phyloP scores from a whole-genome alignment of 2,797 vertebrate species.

The Zalophus californianus region DNA sequence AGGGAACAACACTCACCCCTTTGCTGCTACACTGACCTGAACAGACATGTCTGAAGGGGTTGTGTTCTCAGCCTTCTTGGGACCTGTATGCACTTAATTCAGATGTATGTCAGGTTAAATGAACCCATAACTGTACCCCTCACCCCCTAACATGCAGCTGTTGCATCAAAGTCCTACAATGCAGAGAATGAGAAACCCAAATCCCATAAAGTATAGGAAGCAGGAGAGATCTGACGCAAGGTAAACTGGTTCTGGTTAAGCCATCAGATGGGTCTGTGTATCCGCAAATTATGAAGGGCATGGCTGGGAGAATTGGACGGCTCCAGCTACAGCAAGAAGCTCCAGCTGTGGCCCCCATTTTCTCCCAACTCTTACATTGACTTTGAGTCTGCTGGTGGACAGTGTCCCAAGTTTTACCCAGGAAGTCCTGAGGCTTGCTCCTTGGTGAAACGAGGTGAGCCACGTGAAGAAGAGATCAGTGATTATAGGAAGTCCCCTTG shows the following conservation, averaged over 20 bases:
- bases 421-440: background rate
- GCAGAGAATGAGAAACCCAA: conserved; percentile 19
- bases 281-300: background rate
- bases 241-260: background rate
- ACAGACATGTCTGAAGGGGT: background rate
- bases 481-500: background rate
- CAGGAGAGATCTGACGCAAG: background rate
- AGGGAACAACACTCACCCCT: background rate
- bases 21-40: background rate
- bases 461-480: background rate
- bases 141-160: background rate
- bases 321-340: background rate
- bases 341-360: background rate
- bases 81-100: background rate
- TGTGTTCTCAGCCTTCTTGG: background rate
- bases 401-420: background rate
- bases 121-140: background rate
- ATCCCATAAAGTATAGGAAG: background rate
- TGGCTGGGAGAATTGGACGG: background rate
- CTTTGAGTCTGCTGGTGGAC: background rate
- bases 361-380: background rate
- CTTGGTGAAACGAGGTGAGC: background rate
- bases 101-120: background rate
- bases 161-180: background rate
- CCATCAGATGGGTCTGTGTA: background rate